Base-by-base conservation (phyloP, 2,888 invertebrate species). In the Rapana venosa region DNA sequence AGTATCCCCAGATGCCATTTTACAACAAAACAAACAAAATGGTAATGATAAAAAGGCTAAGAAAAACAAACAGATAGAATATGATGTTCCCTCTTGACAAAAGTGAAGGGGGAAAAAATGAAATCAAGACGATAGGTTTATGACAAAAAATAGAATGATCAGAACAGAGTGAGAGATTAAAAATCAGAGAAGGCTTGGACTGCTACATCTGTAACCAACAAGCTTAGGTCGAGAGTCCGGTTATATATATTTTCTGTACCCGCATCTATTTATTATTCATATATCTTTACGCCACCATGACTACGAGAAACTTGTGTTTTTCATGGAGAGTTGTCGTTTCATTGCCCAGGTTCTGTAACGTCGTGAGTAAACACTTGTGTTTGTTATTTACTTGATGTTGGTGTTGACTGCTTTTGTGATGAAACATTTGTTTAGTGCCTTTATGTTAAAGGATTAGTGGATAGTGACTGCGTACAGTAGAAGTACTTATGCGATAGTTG, bases 271-370 rank as follows among this genome's bases (percentile, higher is more conserved):
- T 66, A 86, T 86, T 86, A 66, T 32, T 30, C 13, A 58, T 26
- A 13, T 58, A 15, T 30, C 84, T 26, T 85, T 22, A 13, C 66
- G 56, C 35, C 58, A 32, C 86, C 86, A 86, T 86, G 86, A 86
- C 86, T 86, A 22, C 22, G 58, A 58, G 84, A 84, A 84, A 56
- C 84, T 13, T 26, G 56, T n/a, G 84, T 84, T 84, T 84, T 84
- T 84, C 58, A 84, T 58, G 30, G 58, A 58, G n/a, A 79, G 32
- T 13, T 47, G 26, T 47, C 47, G 30, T 35, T 35, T 79, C 15
- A 4, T 15, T 35, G 35, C 26, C 79, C 26, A 6, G n/a, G 17
- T 74, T 74, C n/a, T 74, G 74, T 74, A 26, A 8, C 11, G 61
- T 74, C 4, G 2, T 2, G 26, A 22, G 66, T 35, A 79, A 79